phyloP scores from a whole-genome alignment of 37 sponge, comb jelly and placozoan genomes.

The Bolinopsis microptera region DNA sequence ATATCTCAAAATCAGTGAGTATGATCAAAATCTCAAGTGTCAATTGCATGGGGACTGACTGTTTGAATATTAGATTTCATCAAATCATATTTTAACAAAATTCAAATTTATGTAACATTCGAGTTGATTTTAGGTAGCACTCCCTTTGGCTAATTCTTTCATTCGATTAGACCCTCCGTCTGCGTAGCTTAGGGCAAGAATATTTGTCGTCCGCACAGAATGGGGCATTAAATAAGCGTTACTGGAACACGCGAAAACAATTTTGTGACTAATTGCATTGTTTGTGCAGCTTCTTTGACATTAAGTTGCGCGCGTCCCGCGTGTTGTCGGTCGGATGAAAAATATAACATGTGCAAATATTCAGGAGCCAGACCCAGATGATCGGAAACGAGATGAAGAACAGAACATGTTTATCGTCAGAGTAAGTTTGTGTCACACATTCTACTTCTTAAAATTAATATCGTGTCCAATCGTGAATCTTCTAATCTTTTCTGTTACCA shows the following conservation, averaged over 20 bases:
- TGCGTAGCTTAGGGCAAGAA: not conserved
- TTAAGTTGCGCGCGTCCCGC: constrained; percentile 4
- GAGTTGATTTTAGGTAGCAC: no score
- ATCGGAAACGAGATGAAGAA: constrained; percentile 20
- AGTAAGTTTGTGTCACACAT: not conserved
- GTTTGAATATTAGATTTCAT: no score
- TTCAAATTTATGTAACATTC: no score
- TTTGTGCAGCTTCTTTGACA: constrained; percentile 60
- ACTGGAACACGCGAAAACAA: constrained; percentile 47
- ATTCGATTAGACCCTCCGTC: no score
- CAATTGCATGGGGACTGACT: no score
- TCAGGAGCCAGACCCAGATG: constrained; percentile 48
- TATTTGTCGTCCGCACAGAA: not conserved
- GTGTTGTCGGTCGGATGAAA: not conserved
- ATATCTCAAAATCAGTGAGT: not conserved
- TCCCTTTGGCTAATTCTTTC: no score
- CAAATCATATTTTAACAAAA: no score
- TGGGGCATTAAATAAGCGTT: not conserved
- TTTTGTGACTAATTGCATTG: not conserved
- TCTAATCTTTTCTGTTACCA: no score
- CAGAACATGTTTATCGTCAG: constrained; percentile 46
- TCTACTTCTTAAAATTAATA: no score
- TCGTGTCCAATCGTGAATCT: no score
- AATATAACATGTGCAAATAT: not conserved
- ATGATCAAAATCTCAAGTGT: no score